These are phyloP conservation scores for Timema cristinae DNA, from an alignment of 2,888 invertebrate genomes.

Conservation along the genomic window DNA sequence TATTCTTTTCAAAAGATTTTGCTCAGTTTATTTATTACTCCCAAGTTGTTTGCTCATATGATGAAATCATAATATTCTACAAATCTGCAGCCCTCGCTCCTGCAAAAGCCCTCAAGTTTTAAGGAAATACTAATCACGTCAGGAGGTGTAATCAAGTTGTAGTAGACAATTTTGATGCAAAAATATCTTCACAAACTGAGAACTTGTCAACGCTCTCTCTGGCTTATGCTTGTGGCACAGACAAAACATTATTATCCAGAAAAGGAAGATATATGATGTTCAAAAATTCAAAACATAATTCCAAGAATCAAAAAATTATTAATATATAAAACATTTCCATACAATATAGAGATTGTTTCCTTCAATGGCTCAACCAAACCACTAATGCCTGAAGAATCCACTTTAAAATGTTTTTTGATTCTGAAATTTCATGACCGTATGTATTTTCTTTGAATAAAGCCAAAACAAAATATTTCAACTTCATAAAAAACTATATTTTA, in stretches of 20 bases:
- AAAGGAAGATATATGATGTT: neutral
- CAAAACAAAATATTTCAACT: neutral
- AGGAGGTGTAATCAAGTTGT: neutral
- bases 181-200: neutral
- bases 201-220: neutral
- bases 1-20: neutral
- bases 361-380: neutral
- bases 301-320: neutral
- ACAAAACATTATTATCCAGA: neutral
- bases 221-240: neutral
- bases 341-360: neutral
- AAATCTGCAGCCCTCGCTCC: neutral
- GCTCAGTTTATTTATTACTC: neutral
- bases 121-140: neutral
- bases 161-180: neutral
- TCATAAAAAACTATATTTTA: neutral
- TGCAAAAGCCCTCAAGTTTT: neutral
- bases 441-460: neutral
- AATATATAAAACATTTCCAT: neutral
- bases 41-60: slow-evolving; percentile 1
- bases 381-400: neutral
- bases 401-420: neutral
- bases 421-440: neutral
- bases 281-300: neutral
- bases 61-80: neutral